Conservation (phyloP, 2,113 vertebrate genomes). For the Tragelaphus buxtoni region DNA sequence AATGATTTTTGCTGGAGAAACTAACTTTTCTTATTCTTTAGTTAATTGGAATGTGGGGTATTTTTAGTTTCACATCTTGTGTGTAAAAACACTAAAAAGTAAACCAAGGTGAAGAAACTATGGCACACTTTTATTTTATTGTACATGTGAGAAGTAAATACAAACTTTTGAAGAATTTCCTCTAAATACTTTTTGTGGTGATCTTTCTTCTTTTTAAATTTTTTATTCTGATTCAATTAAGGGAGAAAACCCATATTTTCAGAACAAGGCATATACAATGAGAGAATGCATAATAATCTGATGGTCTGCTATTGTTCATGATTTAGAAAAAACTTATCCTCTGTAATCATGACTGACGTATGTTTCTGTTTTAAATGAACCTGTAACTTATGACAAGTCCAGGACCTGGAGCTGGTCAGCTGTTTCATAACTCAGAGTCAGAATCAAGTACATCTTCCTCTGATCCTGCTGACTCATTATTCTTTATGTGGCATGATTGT, state of each 20-base stretch:
- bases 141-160: slow-evolving; percentile 15
- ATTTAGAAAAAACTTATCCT: neutral
- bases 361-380: neutral
- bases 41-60: neutral
- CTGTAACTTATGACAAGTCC: neutral
- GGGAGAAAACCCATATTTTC: neutral
- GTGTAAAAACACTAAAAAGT: neutral
- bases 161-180: neutral
- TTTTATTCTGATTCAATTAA: neutral
- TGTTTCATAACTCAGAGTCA: neutral
- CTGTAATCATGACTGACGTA: neutral
- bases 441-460: neutral
- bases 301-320: neutral
- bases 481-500: neutral
- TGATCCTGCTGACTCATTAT: neutral
- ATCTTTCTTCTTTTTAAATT: neutral
- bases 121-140: neutral
- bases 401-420: too few relatives aligned
- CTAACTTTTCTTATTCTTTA: neutral
- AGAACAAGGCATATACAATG: neutral
- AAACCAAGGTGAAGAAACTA: neutral
- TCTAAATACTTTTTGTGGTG: neutral
- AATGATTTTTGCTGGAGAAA: neutral
- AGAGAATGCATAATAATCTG: neutral
- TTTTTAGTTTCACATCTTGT: neutral